A percentile compares a stretch with the other conserved stretches of the same genome.
Conservation (phyloP, 2,888 invertebrate genomes). For the Athalia cordata region DNA sequence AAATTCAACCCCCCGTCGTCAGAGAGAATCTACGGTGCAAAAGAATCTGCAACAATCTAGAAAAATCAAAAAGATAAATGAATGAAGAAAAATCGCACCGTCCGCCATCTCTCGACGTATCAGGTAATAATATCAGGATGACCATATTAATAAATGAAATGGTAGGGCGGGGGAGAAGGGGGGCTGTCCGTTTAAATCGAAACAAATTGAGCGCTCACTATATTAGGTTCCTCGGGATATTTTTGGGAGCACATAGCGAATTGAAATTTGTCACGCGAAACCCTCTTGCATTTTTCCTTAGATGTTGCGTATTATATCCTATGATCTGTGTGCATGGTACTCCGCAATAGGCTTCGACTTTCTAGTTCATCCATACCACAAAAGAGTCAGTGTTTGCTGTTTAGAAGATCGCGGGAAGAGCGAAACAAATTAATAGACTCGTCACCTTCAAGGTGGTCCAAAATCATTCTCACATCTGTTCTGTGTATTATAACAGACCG, state of each 20-base stretch:
- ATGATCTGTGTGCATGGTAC: neutral
- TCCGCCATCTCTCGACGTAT: neutral
- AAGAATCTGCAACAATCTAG: neutral
- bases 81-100: neutral
- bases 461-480: slow-evolving; percentile 53
- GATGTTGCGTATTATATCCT: neutral
- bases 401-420: slow-evolving; percentile 57
- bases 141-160: neutral
- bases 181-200: slow-evolving; percentile 50
- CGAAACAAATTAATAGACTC: slow-evolving; percentile 65
- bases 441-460: slow-evolving; percentile 57
- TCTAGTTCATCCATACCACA: too few species aligned
- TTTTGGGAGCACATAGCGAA: slow-evolving; percentile 52
- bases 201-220: slow-evolving; percentile 55
- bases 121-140: neutral
- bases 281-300: slow-evolving; percentile 52
- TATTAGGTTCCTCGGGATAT: slow-evolving; percentile 50
- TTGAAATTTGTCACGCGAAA: slow-evolving; percentile 56
- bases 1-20: neutral
- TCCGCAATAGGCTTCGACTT: too few species aligned
- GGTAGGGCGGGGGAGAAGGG: slow-evolving; percentile 40
- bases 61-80: neutral
- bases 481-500: neutral
- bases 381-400: slow-evolving; percentile 47
- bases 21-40: neutral